Evolutionary conservation across 2,888 invertebrate species (phyloP), one percentile per base, ranked within the genome.

Genomic region (Acleris emargana): DNA sequence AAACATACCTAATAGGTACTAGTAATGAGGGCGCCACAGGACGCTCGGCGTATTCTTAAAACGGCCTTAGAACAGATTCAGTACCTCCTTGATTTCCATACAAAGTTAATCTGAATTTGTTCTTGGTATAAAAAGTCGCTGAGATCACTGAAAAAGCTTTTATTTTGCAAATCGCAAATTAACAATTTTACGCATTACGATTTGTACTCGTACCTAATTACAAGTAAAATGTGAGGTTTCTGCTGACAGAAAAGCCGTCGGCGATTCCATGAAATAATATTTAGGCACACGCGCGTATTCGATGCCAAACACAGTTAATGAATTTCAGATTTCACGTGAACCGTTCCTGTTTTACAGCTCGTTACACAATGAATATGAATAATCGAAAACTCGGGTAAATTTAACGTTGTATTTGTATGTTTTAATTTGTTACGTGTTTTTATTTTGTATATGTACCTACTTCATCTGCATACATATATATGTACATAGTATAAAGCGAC

Each of bases 341-440:
- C 70, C 72, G 72, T 61, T 71, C 74, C 72, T 72, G 75, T 81
- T 82, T 84, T 86, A 80, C 71, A 77, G 77, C 73, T 86, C 86
- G 80, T 87, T 88, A 78, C 82, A 74, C 82, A 82, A 79, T 78
- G 67, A 67, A 71, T 78, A 79, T 83, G 80, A 79, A 82, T 82
- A 81, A 85, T 82, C 81, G 75, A 73, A 73, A 71, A 42, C 61
- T 67, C 71, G 71, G 64, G 59, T 52, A 63, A 60, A 18, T 5
- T 13, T 6, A 5, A 49, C 13, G 18, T 4, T 17, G 17, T 20
- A 7, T 49, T 20, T 38, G 3, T 11, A 7, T 32, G 2, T 32
- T 11, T 1, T 0, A 32, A 7, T 9, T 11, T 3, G 11, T 32
- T 9, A 32, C 11, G 11, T 32, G 3, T 11, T 11, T 11, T 2